Evolutionary conservation across 1,140 invertebrate genomes (phyloP), one percentile per base, ranked within the genome.

Genomic region (Euborellia annulipes): DNA sequence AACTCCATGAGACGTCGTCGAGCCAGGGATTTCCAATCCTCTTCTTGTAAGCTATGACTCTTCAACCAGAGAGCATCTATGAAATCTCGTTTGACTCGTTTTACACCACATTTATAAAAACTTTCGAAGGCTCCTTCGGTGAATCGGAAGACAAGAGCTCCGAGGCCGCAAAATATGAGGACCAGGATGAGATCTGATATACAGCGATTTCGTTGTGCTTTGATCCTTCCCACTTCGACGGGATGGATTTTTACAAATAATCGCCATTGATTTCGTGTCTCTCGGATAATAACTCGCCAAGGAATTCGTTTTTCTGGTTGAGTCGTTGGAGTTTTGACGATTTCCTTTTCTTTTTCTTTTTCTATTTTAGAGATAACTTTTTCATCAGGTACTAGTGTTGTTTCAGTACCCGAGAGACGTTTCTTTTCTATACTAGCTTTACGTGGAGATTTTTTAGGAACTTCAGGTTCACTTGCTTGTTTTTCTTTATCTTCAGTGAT

Each of bases 1-100:
- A 91, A 92, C 37, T 82, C 80, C 60, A 79, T 77, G 17, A 93
- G 57, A 56, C 82, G 82, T 47, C 74, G 72, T 32, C 85, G 65
- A 0, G 85, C 85, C 64, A 83, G 68, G 2, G 78, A 80, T 56
- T 87, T 85, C 87, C 87, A 92, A 51, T 88, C 84, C 3, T 88
- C 84, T 61, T 89, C 84, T 18, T 73, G 73, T 62, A 87, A 61
- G 58, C 77, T 79, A 56, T 86, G 80, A 62, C 81, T 85, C 46
- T 75, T 75, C 36, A 70, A 65, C 84, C 84, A 90, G 18, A 89
- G 63, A 36, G 70, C 71, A 52, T 89, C 82, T 40, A 89, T 72
- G 55, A 88, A 88, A 58, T 89, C 83, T 2, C 85, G 64, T 53
- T 88, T 87, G 0, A 89, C 83, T 54, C 82, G 68, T 54, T 86